Base-by-base conservation (phyloP, 1,140 invertebrate species). In the Tetraneura akinire region DNA sequence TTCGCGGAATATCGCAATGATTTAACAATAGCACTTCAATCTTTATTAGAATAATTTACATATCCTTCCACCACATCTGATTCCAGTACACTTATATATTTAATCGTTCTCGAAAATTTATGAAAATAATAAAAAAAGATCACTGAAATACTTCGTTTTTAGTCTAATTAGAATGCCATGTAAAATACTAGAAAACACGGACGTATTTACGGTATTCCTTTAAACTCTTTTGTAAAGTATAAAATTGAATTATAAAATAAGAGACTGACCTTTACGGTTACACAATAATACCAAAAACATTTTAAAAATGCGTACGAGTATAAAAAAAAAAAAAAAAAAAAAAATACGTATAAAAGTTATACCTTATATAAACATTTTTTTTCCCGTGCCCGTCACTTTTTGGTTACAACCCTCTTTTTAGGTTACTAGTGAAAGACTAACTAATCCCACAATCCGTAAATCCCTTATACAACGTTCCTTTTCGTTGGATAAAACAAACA, bases 161-260 rank as follows among this genome's bases (percentile, higher is more conserved):
- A n/a, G n/a, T n/a, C n/a, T n/a, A n/a, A n/a, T n/a, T n/a, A n/a
- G n/a, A n/a, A n/a, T n/a, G n/a, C n/a, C n/a, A n/a, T n/a, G n/a
- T n/a, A n/a, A n/a, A n/a, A n/a, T n/a, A 4, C 32, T 8, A 37
- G 32, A 37, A n/a, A n/a, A 37, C 32, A 37, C 32, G 3, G 32
- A 37, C 32, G 45, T 23, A 26, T 57, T 1, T 23, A 3, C 10
- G 0, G 21, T 57, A 57, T 10, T 11, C 9, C 1, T 57, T 8
- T 23, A 57, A 57, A 57, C 21, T n/a, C 21, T 21, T 57, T 57
- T 57, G 10, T 10, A 47, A 47, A 13, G 29, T 5, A 11, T 64
- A 29, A 11, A 47, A 68, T 68, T 68, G 21, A 68, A 68, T 45
- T 47, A 68, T 68, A 47, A 68, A 68, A 68, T 16, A 21, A 68